Evolutionary conservation across 2,888 invertebrate species (phyloP).

Genomic region (Orchestes rusci): DNA sequence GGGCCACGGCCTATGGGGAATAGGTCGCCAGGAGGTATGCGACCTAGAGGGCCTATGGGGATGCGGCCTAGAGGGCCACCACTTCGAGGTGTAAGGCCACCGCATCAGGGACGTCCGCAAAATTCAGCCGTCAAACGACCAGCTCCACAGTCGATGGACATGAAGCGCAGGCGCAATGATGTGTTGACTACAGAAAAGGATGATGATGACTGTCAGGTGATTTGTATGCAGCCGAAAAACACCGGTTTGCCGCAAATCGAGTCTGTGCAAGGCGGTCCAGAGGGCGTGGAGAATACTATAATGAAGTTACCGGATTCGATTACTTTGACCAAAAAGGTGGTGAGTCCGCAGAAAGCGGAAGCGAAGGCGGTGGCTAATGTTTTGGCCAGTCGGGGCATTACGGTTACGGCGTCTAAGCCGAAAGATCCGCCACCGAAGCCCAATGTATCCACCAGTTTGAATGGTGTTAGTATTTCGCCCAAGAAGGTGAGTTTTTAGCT

Average conservation of each 20-base stretch:
- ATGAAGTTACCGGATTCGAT: conserved; percentile 68
- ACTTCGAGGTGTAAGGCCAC: conserved; percentile 8
- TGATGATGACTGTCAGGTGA: conserved; percentile 68
- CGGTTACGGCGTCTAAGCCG: conserved; percentile 59
- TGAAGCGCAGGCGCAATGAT: conserved; percentile 52
- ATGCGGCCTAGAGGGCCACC: conserved; percentile 29
- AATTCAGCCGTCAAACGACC: conserved; percentile 32
- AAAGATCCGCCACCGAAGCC: conserved; percentile 31
- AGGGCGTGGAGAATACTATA: conserved; percentile 45
- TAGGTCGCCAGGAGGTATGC: conserved; percentile 13
- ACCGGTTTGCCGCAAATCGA: conserved; percentile 63
- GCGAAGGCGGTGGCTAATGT: conserved; percentile 72
- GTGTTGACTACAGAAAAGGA: conserved; percentile 61
- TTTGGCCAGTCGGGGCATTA: conserved; percentile 69
- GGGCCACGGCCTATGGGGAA: conserved; percentile 7
- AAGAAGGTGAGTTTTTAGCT: conserved; percentile 29
- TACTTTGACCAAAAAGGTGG: conserved; percentile 51
- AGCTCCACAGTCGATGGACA: conserved; percentile 35
- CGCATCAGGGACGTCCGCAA: too few species aligned
- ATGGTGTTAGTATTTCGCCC: conserved; percentile 55
- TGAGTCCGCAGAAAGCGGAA: conserved; percentile 54
- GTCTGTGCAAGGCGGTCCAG: conserved; percentile 51
- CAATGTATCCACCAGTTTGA: conserved; percentile 46
- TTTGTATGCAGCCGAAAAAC: conserved; percentile 65
- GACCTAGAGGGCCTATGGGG: conserved; percentile 9